Evolutionary conservation across 2,888 invertebrate species (phyloP).

Genomic region (Agrotis ipsilon): DNA sequence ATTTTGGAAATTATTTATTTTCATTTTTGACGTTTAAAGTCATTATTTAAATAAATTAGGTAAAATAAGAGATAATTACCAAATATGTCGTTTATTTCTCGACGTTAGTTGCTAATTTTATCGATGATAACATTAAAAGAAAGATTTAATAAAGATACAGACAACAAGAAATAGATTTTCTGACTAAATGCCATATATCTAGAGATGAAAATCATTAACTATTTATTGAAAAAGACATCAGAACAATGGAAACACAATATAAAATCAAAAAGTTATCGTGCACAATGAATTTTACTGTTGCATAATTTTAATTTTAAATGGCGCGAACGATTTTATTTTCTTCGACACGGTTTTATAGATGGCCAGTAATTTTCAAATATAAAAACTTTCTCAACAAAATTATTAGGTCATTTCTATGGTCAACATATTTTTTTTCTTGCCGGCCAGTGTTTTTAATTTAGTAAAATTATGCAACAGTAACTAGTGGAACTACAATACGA

Average conservation of each 20-base stretch:
- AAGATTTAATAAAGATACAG: conserved; percentile 46
- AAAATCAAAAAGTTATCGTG: conserved; percentile 63
- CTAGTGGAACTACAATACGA: conserved; percentile 77
- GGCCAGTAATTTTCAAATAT: conserved; percentile 35
- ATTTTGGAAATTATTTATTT: conserved; percentile 32
- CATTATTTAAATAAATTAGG: conserved; percentile 21
- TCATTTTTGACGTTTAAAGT: conserved; percentile 16
- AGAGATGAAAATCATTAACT: conserved; percentile 61
- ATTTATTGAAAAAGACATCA: conserved; percentile 54
- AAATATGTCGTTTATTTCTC: conserved; percentile 58
- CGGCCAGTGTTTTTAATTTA: conserved; percentile 4
- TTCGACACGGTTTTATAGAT: not conserved
- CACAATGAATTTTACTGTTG: conserved; percentile 59
- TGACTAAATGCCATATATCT: conserved; percentile 63
- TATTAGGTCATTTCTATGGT: not conserved
- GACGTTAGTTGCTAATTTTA: conserved; percentile 61
- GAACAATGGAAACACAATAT: conserved; percentile 63
- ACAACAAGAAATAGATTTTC: conserved; percentile 58
- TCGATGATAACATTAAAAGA: conserved; percentile 51
- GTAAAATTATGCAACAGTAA: conserved; percentile 81
- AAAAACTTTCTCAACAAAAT: not conserved
- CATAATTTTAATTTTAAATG: conserved; percentile 47
- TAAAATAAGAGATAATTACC: conserved; percentile 54
- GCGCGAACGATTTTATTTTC: conserved; percentile 4
- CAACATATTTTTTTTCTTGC: not conserved